phyloP scores from a whole-genome alignment of 1,140 invertebrate species.

The Drosophila parabipectinata region DNA sequence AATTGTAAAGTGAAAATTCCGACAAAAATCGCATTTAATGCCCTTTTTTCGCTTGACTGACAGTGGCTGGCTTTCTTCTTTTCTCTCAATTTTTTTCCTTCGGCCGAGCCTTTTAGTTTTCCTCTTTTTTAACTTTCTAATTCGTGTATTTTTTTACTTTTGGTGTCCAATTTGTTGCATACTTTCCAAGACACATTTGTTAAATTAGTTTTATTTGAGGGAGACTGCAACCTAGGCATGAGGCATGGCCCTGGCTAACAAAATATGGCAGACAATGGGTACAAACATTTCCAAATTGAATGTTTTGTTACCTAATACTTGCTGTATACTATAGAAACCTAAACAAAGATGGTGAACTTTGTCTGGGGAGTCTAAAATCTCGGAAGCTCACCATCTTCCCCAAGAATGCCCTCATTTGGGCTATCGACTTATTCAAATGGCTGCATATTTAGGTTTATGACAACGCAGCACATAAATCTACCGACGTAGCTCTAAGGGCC shows the following conservation, averaged over 20 bases:
- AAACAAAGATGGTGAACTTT: no score
- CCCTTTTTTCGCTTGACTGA: slow-evolving; percentile 73
- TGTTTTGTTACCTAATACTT: no score
- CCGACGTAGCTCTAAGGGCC: slow-evolving; percentile 47
- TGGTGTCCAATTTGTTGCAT: slow-evolving; percentile 64
- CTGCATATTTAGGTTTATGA: slow-evolving; percentile 71
- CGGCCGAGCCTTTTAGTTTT: not conserved
- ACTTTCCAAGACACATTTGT: slow-evolving; percentile 63
- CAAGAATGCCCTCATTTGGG: not conserved
- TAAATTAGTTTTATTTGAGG: slow-evolving; percentile 61
- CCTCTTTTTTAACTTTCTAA: slow-evolving; percentile 44
- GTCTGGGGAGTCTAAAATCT: not conserved
- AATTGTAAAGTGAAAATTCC: slow-evolving; percentile 80
- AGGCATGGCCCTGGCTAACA: not conserved
- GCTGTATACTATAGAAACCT: not conserved
- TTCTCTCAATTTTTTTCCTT: slow-evolving; percentile 3
- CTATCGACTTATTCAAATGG: slow-evolving; percentile 64
- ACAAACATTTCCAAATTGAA: no score
- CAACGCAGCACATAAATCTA: slow-evolving; percentile 70
- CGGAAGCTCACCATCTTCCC: not conserved
- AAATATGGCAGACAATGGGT: not conserved
- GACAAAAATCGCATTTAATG: slow-evolving; percentile 72
- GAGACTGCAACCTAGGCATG: slow-evolving; percentile 30
- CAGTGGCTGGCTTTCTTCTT: slow-evolving; percentile 24
- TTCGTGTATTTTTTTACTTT: slow-evolving; percentile 14